Conservation (phyloP, 1,140 invertebrate genomes). For the Eurosta solidaginis region DNA sequence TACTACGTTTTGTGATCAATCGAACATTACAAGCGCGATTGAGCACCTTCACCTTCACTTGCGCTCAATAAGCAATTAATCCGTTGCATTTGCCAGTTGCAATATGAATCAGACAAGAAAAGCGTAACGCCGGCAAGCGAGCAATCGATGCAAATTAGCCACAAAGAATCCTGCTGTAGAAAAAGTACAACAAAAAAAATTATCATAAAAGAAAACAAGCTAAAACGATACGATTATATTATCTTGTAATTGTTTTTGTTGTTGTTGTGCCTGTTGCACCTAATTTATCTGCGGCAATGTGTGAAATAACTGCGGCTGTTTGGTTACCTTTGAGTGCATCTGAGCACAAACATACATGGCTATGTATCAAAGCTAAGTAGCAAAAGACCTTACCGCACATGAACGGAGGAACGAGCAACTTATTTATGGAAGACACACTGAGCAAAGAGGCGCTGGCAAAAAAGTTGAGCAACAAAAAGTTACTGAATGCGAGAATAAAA, state of each 20-base stretch:
- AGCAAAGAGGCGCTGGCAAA: background rate
- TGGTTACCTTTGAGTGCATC: background rate
- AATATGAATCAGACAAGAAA: background rate
- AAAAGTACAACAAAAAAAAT: background rate
- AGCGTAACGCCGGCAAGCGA: background rate
- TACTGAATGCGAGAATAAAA: background rate
- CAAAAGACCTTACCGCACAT: background rate
- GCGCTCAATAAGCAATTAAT: background rate
- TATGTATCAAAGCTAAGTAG: too few species aligned
- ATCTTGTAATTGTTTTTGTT: background rate
- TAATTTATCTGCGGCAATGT: conserved; percentile 18
- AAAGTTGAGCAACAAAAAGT: background rate
- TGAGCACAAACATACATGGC: background rate
- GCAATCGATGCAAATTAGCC: conserved; percentile 23
- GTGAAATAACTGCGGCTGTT: conserved; percentile 9
- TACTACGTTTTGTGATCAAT: too few species aligned
- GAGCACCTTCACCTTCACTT: background rate
- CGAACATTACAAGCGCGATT: too few species aligned
- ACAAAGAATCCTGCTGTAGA: background rate
- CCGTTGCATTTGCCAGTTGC: background rate
- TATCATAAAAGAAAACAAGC: background rate
- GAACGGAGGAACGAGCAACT: background rate
- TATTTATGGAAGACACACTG: background rate
- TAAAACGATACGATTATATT: conserved; percentile 18
- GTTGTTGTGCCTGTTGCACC: background rate